These are phyloP conservation scores for Forbesichthys papilliferus DNA, from an alignment of 2,113 vertebrate species.

Conservation along the genomic window DNA sequence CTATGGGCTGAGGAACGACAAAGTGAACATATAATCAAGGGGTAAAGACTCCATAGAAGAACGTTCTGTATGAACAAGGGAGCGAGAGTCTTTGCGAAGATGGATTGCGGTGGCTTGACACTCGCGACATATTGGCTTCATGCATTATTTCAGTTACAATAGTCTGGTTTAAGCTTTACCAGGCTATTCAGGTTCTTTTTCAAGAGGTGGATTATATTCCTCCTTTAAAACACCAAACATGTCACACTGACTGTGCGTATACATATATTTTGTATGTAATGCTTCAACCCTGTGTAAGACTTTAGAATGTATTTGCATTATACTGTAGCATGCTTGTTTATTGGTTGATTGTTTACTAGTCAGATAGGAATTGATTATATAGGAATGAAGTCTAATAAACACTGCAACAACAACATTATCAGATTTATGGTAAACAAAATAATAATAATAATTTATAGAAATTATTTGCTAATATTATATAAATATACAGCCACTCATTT, in stretches of 20 bases:
- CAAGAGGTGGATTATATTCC: slow-evolving; percentile 39
- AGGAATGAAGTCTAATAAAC: too few relatives aligned
- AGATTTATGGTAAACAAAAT: too few relatives aligned
- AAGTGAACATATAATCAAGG: slow-evolving; percentile 57
- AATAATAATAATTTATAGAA: too few relatives aligned
- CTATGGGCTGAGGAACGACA: slow-evolving; percentile 56
- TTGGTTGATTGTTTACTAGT: too few relatives aligned
- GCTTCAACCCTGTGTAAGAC: too few relatives aligned
- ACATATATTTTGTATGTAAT: background rate
- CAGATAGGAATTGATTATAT: too few relatives aligned
- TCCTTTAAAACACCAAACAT: slow-evolving; percentile 49
- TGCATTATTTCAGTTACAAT: slow-evolving; percentile 70
- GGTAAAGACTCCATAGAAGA: slow-evolving; percentile 42
- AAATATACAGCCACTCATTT: too few relatives aligned
- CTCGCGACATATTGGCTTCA: slow-evolving; percentile 72
- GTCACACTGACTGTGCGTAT: background rate
- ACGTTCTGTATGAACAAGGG: slow-evolving; percentile 62
- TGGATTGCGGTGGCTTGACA: slow-evolving; percentile 70
- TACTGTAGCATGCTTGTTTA: background rate
- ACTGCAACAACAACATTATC: too few relatives aligned
- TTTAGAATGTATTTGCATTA: too few relatives aligned
- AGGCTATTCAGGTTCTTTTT: slow-evolving; percentile 42
- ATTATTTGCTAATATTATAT: too few relatives aligned
- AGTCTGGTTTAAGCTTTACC: slow-evolving; percentile 63
- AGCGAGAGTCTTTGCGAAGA: slow-evolving; percentile 59